A percentile compares a stretch with the other conserved stretches of the same genome.
These are phyloP conservation scores for Catagonus wagneri DNA, from an alignment of 2,113 vertebrate species.

Conservation along the genomic window DNA sequence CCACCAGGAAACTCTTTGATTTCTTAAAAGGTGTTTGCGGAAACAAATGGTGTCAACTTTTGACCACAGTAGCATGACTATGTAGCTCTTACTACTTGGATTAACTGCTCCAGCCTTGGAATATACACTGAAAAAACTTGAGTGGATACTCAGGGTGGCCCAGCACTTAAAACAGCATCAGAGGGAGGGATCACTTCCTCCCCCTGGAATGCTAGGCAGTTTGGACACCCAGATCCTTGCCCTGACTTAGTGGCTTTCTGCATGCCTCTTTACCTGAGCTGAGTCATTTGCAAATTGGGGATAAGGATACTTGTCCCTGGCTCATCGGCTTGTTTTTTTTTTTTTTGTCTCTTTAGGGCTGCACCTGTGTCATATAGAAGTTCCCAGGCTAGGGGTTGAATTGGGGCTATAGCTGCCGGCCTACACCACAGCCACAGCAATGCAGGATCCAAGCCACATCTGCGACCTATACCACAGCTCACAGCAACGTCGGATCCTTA, in stretches of 20 bases:
- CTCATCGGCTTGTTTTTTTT: background rate
- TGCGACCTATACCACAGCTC: too few species aligned
- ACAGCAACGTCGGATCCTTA: too few species aligned
- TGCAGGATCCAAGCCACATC: too few species aligned
- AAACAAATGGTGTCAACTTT: background rate
- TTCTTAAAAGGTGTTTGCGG: background rate
- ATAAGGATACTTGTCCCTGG: background rate
- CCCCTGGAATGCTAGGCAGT: background rate
- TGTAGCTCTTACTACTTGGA: background rate
- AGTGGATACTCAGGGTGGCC: background rate
- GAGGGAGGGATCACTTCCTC: background rate
- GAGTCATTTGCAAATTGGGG: constrained; percentile 56
- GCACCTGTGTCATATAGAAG: too few species aligned
- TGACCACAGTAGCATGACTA: accelerated
- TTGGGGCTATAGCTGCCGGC: too few species aligned
- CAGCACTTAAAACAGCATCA: background rate
- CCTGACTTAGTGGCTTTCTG: constrained; percentile 16
- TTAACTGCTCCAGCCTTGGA: background rate
- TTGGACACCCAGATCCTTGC: background rate
- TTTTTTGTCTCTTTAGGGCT: too few species aligned
- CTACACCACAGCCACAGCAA: too few species aligned
- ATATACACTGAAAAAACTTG: background rate
- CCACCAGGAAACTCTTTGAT: background rate
- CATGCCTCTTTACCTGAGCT: background rate
- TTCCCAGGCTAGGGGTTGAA: too few species aligned